Conservation (phyloP, 2,797 vertebrate species). For the Xenopus petersii region DNA sequence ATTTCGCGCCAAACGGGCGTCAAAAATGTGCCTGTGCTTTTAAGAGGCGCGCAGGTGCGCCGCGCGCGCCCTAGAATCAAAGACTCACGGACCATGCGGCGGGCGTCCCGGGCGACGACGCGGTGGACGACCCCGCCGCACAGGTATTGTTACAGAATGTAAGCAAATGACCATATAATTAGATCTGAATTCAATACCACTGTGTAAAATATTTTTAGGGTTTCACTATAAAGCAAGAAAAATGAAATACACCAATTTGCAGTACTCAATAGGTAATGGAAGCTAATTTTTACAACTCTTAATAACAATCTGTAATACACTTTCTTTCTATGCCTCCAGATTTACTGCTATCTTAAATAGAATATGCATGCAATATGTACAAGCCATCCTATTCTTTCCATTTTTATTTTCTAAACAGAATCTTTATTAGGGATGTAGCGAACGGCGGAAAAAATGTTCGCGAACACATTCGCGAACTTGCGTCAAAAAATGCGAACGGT, state of each 20-base stretch:
- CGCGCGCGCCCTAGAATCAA: too few relatives aligned
- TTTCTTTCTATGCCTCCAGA: neutral
- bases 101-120: too few relatives aligned
- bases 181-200: neutral
- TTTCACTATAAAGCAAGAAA: neutral
- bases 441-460: too few relatives aligned
- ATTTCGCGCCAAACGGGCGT: too few relatives aligned
- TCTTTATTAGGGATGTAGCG: too few relatives aligned
- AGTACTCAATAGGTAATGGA: neutral
- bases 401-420: neutral
- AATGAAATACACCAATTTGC: neutral
- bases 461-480: too few relatives aligned
- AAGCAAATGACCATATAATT: neutral
- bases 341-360: neutral
- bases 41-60: too few relatives aligned
- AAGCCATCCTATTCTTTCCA: neutral
- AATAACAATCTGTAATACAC: neutral
- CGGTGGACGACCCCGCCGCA: too few relatives aligned
- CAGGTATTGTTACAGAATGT: too few relatives aligned
- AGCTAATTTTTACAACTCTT: neutral
- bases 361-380: neutral
- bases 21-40: too few relatives aligned
- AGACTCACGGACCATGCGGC: too few relatives aligned
- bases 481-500: too few relatives aligned
- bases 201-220: neutral